Conservation (phyloP, 2,113 vertebrate species). For the Eubucco bourcierii region DNA sequence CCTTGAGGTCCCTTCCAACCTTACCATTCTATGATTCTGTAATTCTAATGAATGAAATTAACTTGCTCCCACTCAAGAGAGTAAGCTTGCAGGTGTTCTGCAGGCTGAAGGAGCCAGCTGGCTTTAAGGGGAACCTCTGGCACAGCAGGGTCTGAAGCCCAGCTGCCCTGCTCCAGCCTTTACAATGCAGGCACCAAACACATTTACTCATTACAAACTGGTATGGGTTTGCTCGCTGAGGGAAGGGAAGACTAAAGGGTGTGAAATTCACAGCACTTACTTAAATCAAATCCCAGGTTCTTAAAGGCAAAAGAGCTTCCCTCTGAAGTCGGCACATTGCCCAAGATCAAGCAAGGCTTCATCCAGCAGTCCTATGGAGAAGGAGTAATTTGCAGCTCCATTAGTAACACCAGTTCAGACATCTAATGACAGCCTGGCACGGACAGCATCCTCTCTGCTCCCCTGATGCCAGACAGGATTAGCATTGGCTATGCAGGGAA, state of each 20-base stretch:
- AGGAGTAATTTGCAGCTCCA: neutral
- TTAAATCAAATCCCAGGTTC: neutral
- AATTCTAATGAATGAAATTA: neutral
- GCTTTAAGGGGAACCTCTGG: neutral
- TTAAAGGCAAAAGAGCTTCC: neutral
- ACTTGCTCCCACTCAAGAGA: neutral
- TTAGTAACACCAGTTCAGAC: neutral
- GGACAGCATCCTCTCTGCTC: neutral
- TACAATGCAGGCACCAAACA: neutral
- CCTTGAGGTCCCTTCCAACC: no score
- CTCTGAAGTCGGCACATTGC: neutral
- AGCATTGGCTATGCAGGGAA: neutral
- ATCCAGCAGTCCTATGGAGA: neutral
- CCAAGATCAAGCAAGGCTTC: neutral
- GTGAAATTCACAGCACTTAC: neutral
- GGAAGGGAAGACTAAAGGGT: neutral
- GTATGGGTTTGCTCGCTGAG: neutral
- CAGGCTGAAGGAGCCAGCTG: neutral
- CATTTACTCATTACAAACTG: neutral
- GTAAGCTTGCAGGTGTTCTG: neutral
- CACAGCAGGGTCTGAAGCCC: neutral
- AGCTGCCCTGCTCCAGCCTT: neutral
- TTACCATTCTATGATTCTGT: no score
- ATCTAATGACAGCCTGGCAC: neutral
- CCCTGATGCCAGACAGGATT: neutral